phyloP scores from a whole-genome alignment of 2,113 vertebrate genomes.

The Falco punctatus region DNA sequence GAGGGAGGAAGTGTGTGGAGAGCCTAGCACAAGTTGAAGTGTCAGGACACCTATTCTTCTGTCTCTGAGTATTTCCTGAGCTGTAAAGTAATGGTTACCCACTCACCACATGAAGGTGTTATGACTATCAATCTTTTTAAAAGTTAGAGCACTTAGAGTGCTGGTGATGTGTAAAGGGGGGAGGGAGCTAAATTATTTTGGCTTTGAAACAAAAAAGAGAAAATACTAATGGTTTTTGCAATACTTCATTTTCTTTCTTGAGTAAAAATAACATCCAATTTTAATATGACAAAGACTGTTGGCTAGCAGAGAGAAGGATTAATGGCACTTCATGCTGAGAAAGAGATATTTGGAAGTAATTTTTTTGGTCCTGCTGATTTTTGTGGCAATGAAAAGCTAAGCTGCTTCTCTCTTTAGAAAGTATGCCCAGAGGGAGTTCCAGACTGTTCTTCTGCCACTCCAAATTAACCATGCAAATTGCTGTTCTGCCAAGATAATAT shows the following conservation, averaged over 20 bases:
- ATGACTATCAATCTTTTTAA: not conserved
- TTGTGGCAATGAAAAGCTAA: constrained; percentile 24
- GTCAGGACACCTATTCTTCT: not conserved
- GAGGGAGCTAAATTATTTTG: not conserved
- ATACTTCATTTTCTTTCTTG: not conserved
- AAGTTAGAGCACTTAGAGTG: not conserved
- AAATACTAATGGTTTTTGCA: not conserved
- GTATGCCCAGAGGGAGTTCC: constrained; percentile 1
- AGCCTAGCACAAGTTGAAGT: not conserved
- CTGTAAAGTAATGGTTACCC: not conserved
- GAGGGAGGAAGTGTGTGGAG: not conserved
- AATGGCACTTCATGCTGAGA: constrained; percentile 14
- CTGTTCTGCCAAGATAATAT: constrained; percentile 31
- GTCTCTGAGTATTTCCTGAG: not conserved
- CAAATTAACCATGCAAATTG: constrained; percentile 13
- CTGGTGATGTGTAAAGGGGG: not conserved
- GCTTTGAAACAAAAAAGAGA: not conserved
- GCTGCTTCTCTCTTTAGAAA: not conserved
- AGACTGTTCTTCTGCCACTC: constrained; percentile 29
- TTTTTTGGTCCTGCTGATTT: constrained; percentile 46
- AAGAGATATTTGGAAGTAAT: constrained; percentile 20
- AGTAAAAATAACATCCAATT: not conserved
- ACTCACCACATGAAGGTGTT: not conserved
- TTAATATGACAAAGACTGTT: not conserved
- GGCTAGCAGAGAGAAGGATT: constrained; percentile 32